Evolutionary conservation across 2,888 invertebrate genomes (phyloP).

Genomic region (Cheilosia soror): DNA sequence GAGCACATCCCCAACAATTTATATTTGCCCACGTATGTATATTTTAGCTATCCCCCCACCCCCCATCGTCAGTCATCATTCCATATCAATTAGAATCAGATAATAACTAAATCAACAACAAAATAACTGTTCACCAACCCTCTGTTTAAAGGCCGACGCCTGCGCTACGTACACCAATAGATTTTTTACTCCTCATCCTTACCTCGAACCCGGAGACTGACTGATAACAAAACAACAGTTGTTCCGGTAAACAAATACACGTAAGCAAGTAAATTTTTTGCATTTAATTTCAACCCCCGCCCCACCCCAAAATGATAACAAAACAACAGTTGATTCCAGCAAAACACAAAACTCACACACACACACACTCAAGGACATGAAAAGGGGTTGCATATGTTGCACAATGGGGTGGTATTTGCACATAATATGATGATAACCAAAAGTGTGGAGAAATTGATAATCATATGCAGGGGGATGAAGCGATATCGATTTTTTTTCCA

Average conservation of each 20-base stretch:
- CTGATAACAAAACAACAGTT: conserved; percentile 69
- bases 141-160: conserved; percentile 19
- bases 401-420: conserved; percentile 21
- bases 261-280: background rate
- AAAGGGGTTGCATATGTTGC: conserved; percentile 33
- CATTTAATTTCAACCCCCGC: background rate
- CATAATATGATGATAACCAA: conserved; percentile 24
- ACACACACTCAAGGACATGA: background rate
- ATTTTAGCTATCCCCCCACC: background rate
- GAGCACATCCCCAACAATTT: conserved; percentile 9
- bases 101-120: conserved; percentile 50
- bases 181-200: conserved; percentile 36
- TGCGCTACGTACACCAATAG: conserved; percentile 33
- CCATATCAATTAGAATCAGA: conserved; percentile 42
- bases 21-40: background rate
- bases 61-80: conserved; percentile 16
- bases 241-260: conserved; percentile 11
- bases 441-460: conserved; percentile 38
- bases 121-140: conserved; percentile 47
- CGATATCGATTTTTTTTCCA: conserved; percentile 58
- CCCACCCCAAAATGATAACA: conserved; percentile 49
- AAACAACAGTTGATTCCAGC: conserved; percentile 51
- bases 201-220: conserved; percentile 20
- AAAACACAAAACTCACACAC: conserved; percentile 15
- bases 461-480: conserved; percentile 29